A percentile compares a stretch with the other conserved stretches of the same genome.
phyloP scores from a whole-genome alignment of 2,888 invertebrate species.

The Carabus problematicus region DNA sequence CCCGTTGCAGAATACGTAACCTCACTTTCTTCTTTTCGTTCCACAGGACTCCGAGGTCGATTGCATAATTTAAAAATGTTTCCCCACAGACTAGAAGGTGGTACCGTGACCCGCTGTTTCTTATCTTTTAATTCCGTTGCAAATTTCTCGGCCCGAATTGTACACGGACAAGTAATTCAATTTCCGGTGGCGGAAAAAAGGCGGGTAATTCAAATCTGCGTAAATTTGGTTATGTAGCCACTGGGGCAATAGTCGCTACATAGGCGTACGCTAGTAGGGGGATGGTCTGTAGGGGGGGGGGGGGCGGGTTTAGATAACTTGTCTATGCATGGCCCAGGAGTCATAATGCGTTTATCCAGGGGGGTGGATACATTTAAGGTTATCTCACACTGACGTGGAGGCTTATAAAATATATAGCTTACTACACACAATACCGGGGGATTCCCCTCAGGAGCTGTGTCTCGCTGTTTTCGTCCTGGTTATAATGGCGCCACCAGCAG shows the following conservation, averaged over 20 bases:
- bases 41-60: constrained; percentile 1
- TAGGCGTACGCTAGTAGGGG: background rate
- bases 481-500: constrained; percentile 21
- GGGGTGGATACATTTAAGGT: constrained; percentile 51
- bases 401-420: constrained; percentile 51
- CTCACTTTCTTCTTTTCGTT: constrained; percentile 6
- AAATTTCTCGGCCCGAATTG: background rate
- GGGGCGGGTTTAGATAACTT: constrained; percentile 45
- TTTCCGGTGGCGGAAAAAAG: constrained; percentile 14
- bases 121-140: constrained; percentile 35
- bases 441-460: constrained; percentile 47
- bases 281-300: background rate
- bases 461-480: constrained; percentile 14
- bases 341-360: constrained; percentile 53
- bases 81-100: constrained; percentile 16
- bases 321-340: constrained; percentile 51
- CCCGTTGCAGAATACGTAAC: constrained; percentile 15
- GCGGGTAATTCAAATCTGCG: constrained; percentile 18
- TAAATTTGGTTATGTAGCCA: constrained; percentile 16
- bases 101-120: constrained; percentile 9
- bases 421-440: constrained; percentile 48
- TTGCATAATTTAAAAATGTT: constrained; percentile 36
- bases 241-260: background rate
- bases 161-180: constrained; percentile 29
- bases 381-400: constrained; percentile 51